Percentiles rank a stretch among this genome's conserved stretches.
Evolutionary conservation across 2,797 vertebrate species (phyloP).

Genomic region (Apogon talboti): DNA sequence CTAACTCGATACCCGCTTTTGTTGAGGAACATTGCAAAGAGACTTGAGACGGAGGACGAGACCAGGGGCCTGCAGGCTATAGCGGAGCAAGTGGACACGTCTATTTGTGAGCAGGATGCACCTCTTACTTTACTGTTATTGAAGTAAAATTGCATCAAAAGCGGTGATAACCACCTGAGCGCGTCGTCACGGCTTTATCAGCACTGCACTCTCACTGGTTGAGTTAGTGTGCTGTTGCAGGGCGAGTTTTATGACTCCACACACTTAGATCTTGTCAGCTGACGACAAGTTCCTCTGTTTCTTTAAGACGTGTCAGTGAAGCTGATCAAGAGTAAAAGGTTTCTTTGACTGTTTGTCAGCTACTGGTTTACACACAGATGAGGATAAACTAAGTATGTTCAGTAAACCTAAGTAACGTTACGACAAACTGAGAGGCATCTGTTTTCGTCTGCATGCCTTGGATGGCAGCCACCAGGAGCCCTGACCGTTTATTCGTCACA

Average conservation of each 20-base stretch:
- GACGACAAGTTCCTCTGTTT: slow-evolving; percentile 11
- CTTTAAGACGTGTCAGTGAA: not conserved
- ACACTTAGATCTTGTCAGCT: not conserved
- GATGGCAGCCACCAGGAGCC: slow-evolving; percentile 29
- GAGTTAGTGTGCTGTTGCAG: not conserved
- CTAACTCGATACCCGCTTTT: slow-evolving; percentile 90
- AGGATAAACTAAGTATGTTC: not conserved
- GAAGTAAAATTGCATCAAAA: not conserved
- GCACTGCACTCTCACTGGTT: not conserved
- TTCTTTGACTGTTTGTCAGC: slow-evolving; percentile 20
- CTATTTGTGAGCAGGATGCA: slow-evolving; percentile 85
- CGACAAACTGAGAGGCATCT: slow-evolving; percentile 17
- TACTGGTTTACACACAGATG: slow-evolving; percentile 11
- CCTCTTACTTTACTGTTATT: not conserved
- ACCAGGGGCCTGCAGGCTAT: slow-evolving; percentile 80
- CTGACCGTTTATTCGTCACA: slow-evolving; percentile 32
- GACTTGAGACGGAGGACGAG: slow-evolving; percentile 79
- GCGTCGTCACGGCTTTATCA: not conserved
- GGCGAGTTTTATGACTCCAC: not conserved
- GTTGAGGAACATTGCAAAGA: slow-evolving; percentile 89
- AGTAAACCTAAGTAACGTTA: slow-evolving; percentile 13
- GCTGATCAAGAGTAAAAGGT: slow-evolving; percentile 1
- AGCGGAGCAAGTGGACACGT: slow-evolving; percentile 90
- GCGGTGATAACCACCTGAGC: not conserved
- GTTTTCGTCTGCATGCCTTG: slow-evolving; percentile 26